phyloP scores from a whole-genome alignment of 2,888 invertebrate species.

The Lepidocyrtinus sp. region DNA sequence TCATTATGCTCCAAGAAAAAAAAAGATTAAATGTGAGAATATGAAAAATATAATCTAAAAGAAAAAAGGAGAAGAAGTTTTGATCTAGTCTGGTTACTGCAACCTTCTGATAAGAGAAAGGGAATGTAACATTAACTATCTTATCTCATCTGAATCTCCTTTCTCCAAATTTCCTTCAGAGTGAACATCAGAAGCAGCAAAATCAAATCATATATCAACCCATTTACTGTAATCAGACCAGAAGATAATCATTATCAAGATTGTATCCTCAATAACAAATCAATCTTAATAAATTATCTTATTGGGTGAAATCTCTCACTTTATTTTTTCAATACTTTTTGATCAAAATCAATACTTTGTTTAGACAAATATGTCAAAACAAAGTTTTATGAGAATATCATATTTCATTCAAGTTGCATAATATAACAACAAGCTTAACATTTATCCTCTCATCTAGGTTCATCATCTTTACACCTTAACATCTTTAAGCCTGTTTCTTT shows the following conservation, averaged over 20 bases:
- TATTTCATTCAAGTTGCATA: too few species aligned
- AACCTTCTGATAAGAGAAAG: slow-evolving; percentile 14
- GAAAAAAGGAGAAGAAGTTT: background rate
- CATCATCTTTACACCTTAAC: background rate
- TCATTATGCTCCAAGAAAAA: slow-evolving; percentile 44
- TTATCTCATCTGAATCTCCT: slow-evolving; percentile 50
- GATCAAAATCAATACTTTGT: too few species aligned
- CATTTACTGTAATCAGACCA: too few species aligned
- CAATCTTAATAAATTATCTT: background rate
- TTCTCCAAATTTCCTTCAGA: too few species aligned
- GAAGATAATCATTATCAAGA: background rate
- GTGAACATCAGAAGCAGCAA: too few species aligned
- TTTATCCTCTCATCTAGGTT: background rate
- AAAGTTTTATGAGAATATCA: too few species aligned
- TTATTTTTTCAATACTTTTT: too few species aligned
- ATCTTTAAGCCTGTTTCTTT: too few species aligned
- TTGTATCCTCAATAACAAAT: background rate
- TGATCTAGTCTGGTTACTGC: slow-evolving; percentile 21
- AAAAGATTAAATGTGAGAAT: too few species aligned
- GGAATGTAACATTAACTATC: slow-evolving; percentile 22
- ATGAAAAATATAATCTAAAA: too few species aligned
- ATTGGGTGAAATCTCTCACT: too few species aligned
- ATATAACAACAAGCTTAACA: background rate
- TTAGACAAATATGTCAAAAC: background rate
- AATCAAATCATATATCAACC: too few species aligned